Conservation (phyloP, 30 jellyfish, hydroid and myxozoan species). For the Turritopsis dohrnii region DNA sequence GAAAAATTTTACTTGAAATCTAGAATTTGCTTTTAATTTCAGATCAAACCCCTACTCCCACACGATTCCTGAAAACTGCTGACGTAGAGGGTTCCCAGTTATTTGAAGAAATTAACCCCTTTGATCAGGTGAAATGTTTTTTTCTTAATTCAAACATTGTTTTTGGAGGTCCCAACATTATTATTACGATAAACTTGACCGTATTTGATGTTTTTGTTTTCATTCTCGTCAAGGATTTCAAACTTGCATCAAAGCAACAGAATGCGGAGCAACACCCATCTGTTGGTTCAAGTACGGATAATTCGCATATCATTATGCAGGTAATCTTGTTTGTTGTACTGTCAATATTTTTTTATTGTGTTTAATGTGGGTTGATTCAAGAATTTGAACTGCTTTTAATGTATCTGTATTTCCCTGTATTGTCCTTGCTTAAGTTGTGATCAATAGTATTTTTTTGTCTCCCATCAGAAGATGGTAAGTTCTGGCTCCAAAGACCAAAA, state of each 20-base stretch:
- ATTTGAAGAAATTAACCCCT: constrained; percentile 78
- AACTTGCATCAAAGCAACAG: constrained; percentile 16
- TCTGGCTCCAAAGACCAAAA: neutral
- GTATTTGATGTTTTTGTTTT: neutral
- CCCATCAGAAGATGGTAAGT: neutral
- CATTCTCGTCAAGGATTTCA: constrained; percentile 28
- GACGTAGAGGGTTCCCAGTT: constrained; percentile 63
- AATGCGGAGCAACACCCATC: constrained; percentile 10
- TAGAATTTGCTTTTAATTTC: neutral
- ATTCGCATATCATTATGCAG: neutral
- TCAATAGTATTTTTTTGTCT: neutral
- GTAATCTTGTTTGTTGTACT: neutral
- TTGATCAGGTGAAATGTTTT: constrained; percentile 58
- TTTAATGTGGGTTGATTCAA: no score
- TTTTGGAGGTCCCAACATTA: neutral
- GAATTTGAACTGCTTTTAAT: no score
- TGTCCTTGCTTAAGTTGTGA: no score
- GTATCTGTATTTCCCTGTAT: no score
- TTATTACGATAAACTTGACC: neutral
- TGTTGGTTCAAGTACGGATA: constrained; percentile 17
- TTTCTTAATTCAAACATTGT: neutral
- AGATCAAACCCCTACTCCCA: constrained; percentile 97
- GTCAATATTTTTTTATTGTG: neutral
- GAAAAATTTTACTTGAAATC: no score
- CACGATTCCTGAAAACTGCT: constrained; percentile 72